These are phyloP conservation scores for Brienomyrus brachyistius DNA, from an alignment of 2,113 vertebrate species.

Conservation along the genomic window DNA sequence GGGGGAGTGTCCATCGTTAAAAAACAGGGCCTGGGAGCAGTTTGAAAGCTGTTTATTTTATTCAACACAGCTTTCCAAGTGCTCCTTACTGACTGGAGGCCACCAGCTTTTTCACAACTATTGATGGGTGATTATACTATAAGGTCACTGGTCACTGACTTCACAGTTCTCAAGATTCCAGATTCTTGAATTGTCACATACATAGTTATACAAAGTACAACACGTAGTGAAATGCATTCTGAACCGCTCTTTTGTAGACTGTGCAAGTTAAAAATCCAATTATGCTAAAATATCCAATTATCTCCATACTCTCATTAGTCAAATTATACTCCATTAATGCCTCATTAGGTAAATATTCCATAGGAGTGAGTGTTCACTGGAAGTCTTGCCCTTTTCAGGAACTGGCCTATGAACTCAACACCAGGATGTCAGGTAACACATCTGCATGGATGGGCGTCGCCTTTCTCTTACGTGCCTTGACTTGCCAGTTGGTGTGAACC, in stretches of 20 bases:
- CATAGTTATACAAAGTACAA: no score
- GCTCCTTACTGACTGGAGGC: not conserved
- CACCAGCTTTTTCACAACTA: not conserved
- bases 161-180: not conserved
- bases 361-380: not conserved
- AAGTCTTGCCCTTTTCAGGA: not conserved
- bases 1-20: not conserved
- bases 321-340: not conserved
- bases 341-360: not conserved
- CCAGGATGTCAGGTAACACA: not conserved
- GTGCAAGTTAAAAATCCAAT: no score
- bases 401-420: not conserved
- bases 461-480: not conserved
- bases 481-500: not conserved
- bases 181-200: no score
- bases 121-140: not conserved
- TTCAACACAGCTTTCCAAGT: not conserved
- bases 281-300: no score
- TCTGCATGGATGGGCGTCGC: not conserved
- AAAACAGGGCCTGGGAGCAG: not conserved
- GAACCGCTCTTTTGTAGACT: no score
- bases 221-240: no score
- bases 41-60: not conserved
- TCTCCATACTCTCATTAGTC: not conserved
- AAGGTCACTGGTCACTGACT: not conserved